A percentile compares a stretch with the other conserved stretches of the same genome.
phyloP scores from a whole-genome alignment of 1,140 invertebrate genomes.

The Bombus ignitus region DNA sequence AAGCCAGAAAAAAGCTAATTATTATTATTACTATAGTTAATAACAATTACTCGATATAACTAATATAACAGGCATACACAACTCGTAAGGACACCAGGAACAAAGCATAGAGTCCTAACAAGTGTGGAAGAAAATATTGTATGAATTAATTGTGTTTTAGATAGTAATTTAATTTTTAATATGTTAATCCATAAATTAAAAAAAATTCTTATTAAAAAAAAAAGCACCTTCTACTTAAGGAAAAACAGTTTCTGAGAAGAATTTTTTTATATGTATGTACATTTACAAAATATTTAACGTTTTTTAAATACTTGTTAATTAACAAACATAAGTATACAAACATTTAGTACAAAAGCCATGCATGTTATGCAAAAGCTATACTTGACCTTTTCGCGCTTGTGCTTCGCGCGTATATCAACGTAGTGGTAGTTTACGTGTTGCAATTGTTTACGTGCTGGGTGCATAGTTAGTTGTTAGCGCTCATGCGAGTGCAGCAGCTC shows the following conservation, averaged over 20 bases:
- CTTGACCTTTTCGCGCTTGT: conserved; percentile 78
- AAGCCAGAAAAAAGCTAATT: neutral
- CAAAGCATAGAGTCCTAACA: conserved; percentile 57
- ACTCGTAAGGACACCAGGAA: conserved; percentile 60
- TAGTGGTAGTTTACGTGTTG: conserved; percentile 48
- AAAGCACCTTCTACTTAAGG: too few relatives aligned
- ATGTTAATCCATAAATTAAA: too few relatives aligned
- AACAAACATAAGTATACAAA: neutral
- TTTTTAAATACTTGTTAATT: neutral
- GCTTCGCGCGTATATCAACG: conserved; percentile 38
- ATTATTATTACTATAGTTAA: too few relatives aligned
- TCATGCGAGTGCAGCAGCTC: conserved; percentile 74
- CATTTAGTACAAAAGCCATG: conserved; percentile 52
- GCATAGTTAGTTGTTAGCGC: conserved; percentile 75
- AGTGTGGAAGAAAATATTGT: conserved; percentile 34
- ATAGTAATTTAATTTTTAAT: neutral
- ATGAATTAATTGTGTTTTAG: neutral
- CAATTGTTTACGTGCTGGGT: conserved; percentile 55
- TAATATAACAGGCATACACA: conserved; percentile 28
- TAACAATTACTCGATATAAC: neutral
- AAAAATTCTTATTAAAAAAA: too few relatives aligned
- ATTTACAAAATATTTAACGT: neutral
- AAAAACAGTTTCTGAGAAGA: too few relatives aligned
- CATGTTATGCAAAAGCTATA: conserved; percentile 72
- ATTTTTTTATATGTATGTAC: too few relatives aligned